These are phyloP conservation scores for Chloropsis cyanopogon DNA, from an alignment of 2,113 vertebrate species.

Conservation along the genomic window DNA sequence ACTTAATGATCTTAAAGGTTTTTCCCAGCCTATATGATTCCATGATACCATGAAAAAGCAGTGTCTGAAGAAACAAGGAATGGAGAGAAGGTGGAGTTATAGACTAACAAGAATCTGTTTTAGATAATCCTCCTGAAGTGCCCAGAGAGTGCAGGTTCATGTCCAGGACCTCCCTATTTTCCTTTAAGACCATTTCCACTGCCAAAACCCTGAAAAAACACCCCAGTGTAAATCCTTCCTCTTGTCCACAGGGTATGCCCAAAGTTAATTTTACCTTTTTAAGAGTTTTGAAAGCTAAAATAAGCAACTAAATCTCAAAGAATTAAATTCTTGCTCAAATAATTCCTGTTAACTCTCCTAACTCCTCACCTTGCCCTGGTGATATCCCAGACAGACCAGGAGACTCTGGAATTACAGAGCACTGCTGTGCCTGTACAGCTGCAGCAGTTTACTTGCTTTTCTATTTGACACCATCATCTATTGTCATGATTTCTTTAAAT, in stretches of 20 bases:
- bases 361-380: not conserved
- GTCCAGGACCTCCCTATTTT: not conserved
- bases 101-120: not conserved
- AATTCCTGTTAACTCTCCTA: not conserved
- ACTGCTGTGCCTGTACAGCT: not conserved
- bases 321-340: not conserved
- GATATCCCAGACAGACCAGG: not conserved
- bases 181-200: not conserved
- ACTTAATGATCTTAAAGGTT: not conserved
- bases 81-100: not conserved
- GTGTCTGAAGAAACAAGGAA: not conserved
- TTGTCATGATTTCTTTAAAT: not conserved
- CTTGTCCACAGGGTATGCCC: not conserved
- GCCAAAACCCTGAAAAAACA: not conserved
- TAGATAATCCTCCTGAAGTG: not conserved
- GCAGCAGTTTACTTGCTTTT: not conserved
- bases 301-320: not conserved
- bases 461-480: not conserved
- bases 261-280: not conserved
- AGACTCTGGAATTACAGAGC: not conserved
- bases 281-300: not conserved
- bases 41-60: not conserved
- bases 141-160: not conserved
- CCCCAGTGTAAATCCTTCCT: fast-evolving
- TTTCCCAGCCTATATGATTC: not conserved